phyloP scores from a whole-genome alignment of 2,888 invertebrate genomes.

The Syrista parreyssii region DNA sequence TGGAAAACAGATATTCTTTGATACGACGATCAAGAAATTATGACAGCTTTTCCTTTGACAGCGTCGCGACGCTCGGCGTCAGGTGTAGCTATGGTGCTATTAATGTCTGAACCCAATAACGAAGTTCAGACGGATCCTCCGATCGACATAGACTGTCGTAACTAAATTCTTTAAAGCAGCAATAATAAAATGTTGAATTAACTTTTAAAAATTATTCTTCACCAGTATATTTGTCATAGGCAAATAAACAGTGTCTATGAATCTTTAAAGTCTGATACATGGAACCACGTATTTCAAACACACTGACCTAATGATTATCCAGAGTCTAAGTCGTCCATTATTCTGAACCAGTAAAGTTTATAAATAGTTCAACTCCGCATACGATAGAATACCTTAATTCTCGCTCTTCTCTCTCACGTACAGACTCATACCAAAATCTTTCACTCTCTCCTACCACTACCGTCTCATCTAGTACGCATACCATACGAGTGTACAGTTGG shows the following conservation, averaged over 20 bases:
- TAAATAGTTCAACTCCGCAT: background rate
- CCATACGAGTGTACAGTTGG: background rate
- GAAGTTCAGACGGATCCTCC: background rate
- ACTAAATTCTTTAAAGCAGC: background rate
- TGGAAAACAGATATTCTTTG: background rate
- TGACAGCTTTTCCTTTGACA: background rate
- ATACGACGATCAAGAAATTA: background rate
- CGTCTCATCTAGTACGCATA: background rate
- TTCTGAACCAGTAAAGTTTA: background rate
- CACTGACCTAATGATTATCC: background rate
- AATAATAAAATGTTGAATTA: background rate
- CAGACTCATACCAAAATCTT: no score
- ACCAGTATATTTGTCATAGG: background rate
- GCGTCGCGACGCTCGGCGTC: background rate
- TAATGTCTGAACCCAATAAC: slow-evolving; percentile 1
- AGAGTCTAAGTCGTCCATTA: background rate
- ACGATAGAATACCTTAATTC: background rate
- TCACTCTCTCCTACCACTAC: background rate
- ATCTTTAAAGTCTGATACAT: background rate
- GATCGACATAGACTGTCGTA: background rate
- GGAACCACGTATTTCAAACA: background rate
- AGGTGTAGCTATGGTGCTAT: slow-evolving; percentile 1
- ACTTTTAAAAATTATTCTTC: background rate
- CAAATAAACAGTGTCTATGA: background rate
- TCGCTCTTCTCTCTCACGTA: background rate